phyloP scores from a whole-genome alignment of 2,113 vertebrate genomes.

The Rattus rattus region DNA sequence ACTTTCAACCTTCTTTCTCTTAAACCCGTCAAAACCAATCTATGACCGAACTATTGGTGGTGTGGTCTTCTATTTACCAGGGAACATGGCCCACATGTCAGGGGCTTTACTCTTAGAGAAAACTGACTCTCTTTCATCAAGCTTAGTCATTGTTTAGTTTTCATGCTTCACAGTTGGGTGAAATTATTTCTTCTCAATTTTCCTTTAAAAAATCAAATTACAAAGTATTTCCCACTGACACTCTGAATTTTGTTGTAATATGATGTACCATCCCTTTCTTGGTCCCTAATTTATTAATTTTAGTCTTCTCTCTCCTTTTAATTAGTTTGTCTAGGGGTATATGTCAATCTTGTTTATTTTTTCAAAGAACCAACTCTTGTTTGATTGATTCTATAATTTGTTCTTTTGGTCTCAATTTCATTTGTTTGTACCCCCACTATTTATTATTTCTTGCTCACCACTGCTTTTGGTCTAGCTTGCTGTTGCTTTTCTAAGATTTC shows the following conservation, averaged over 20 bases:
- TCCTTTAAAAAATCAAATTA: not conserved
- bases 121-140: not conserved
- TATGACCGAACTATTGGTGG: not conserved
- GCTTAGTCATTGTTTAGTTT: not conserved
- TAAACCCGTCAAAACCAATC: not conserved
- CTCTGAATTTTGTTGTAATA: not conserved
- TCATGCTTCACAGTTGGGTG: not conserved
- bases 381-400: not conserved
- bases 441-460: not conserved
- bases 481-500: not conserved
- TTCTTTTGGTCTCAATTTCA: not conserved
- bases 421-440: not conserved
- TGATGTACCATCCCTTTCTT: not conserved
- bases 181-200: not conserved
- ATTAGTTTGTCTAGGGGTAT: not conserved
- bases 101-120: not conserved
- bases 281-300: not conserved
- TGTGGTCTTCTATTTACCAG: not conserved
- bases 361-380: not conserved
- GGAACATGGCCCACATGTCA: not conserved
- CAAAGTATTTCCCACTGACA: not conserved
- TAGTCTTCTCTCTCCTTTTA: not conserved
- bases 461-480: not conserved
- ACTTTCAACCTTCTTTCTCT: not conserved
- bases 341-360: not conserved